Evolutionary conservation across 1,140 invertebrate species (phyloP), one percentile per base, ranked within the genome.

Genomic region (Spodoptera litura): DNA sequence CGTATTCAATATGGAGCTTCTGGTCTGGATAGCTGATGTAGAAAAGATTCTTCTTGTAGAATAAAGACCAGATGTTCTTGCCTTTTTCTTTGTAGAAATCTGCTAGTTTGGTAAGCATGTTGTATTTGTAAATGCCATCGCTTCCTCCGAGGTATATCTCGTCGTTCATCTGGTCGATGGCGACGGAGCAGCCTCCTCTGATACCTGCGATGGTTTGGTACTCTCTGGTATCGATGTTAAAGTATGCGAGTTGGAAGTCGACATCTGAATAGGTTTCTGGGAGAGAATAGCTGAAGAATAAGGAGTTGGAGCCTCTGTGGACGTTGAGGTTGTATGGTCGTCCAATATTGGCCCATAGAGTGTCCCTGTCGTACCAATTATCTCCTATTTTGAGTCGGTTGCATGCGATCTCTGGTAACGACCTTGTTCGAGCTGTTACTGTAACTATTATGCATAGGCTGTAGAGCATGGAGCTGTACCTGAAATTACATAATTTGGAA

Each of bases 1-100:
- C 85, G 0, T 89, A 66, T 72, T 90, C 85, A 35, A 91, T 91
- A 15, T 88, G 80, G 0, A 93, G 59, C 71, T 79, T 90, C 52
- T 93, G 90, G 76, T 92, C 85, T 8, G 91, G 91, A 85, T 89
- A 91, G 15, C 84, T 89, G 15, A 92, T 88, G 35, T 91, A 92
- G 55, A 91, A 93, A 3, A 92, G 44, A 38, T 89, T 89, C 51
- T 66, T 81, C 55, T 81, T 89, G 51, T 82, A 87, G 70, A 87
- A 93, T 10, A 93, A 51, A 0, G 85, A 77, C 90, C 89, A 91
- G n/a, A 93, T 85, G 38, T 93, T 91, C 4, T 80, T 86, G 0
- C 84, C 86, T 62, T 87, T 81, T 80, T 90, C 88, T 76, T 85
- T 88, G 35, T 89, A 91, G 38, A 82, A 83, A 81, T 91, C 88